phyloP scores from a whole-genome alignment of 2,888 invertebrate genomes.

The Cryptus armator region DNA sequence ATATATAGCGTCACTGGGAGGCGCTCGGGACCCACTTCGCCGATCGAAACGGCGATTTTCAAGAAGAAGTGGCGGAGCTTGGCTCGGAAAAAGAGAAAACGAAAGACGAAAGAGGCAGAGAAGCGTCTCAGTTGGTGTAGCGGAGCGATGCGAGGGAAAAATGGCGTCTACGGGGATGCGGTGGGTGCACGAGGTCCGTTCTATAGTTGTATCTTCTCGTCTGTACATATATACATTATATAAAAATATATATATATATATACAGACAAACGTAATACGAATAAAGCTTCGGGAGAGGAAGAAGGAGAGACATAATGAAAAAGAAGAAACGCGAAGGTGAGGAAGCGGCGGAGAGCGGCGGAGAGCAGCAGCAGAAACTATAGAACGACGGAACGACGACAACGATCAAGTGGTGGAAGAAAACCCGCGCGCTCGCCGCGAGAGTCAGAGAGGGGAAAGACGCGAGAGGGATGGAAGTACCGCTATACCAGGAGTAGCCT shows the following conservation, averaged over 20 bases:
- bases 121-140: conserved; percentile 54
- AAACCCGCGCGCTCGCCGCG: conserved; percentile 59
- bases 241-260: no score
- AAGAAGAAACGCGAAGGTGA: conserved; percentile 16
- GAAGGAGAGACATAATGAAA: background rate
- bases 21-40: conserved; percentile 40
- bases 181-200: conserved; percentile 59
- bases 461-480: conserved; percentile 80
- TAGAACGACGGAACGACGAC: conserved; percentile 5
- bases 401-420: conserved; percentile 54
- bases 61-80: conserved; percentile 33
- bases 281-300: background rate
- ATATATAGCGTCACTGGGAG: conserved; percentile 30
- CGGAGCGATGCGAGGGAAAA: conserved; percentile 49
- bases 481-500: conserved; percentile 83
- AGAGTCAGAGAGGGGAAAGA: conserved; percentile 49
- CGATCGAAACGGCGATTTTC: conserved; percentile 42
- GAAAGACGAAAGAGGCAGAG: background rate
- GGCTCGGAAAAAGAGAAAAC: background rate
- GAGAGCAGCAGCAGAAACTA: conserved; percentile 15
- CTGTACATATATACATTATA: background rate
- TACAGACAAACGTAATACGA: background rate
- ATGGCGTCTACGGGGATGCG: conserved; percentile 55
- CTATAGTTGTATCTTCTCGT: conserved; percentile 31
- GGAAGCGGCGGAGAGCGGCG: conserved; percentile 8